These are phyloP conservation scores for Mellivora capensis DNA, from an alignment of 2,113 vertebrate species.

Conservation along the genomic window DNA sequence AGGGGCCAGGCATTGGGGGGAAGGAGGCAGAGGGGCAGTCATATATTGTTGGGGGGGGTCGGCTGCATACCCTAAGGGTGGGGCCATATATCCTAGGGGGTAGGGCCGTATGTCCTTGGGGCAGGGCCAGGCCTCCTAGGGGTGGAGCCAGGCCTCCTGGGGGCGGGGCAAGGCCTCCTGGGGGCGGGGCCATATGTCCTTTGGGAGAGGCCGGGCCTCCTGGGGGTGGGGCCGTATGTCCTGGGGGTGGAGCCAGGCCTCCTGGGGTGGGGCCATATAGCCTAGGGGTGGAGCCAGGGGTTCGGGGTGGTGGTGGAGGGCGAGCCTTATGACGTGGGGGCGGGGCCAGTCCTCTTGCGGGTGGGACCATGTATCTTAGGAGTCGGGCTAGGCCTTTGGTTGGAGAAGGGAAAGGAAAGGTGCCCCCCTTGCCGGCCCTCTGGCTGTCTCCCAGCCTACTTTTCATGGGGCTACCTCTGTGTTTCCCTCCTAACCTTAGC, in stretches of 20 bases:
- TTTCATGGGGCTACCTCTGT: not conserved
- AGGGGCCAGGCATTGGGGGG: not conserved
- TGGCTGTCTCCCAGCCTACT: not conserved
- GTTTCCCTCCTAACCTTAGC: not conserved
- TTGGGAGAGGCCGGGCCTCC: no score
- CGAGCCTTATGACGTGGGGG: no score
- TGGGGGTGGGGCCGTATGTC: not conserved
- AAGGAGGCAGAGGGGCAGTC: no score
- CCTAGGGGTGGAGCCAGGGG: rapidly evolving
- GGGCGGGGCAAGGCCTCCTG: no score
- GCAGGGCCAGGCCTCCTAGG: not conserved
- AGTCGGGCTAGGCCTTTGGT: not conserved
- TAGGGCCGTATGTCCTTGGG: no score
- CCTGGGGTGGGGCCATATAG: not conserved
- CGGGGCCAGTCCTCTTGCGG: no score
- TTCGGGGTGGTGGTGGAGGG: no score
- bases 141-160: no score
- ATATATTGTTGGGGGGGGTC: no score
- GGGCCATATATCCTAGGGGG: no score
- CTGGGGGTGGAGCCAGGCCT: rapidly evolving
- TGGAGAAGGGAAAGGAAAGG: not conserved
- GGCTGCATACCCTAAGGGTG: not conserved
- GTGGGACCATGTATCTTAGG: not conserved
- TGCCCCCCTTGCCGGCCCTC: rapidly evolving
- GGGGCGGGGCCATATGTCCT: not conserved